Evolutionary conservation across 2,113 vertebrate species (phyloP), one percentile per base, ranked within the genome.

Genomic region (Psephotus haematonotus): DNA sequence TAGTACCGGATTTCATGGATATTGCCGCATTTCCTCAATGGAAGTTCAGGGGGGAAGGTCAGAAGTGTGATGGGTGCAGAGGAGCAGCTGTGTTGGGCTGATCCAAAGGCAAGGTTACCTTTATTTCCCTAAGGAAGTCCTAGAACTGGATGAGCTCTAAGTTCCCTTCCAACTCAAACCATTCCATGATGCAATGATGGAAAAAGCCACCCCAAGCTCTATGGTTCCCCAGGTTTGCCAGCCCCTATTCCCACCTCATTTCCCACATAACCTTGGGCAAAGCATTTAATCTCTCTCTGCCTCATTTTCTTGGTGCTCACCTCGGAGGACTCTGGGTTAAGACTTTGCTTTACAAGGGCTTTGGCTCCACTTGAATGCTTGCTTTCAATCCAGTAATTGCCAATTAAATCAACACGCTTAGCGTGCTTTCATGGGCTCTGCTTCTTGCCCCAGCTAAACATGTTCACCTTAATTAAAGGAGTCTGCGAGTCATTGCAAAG

Each of bases 341-440:
- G 47, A 53, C 81, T 94, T 64, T 52, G 70, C 60, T 85, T 79
- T 93, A 65, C 53, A 25, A 74, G 53, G 82, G 82, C 55, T 46
- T 78, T 81, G 88, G 76, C 88, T 65, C 41, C 94, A 92, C 79
- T 93, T 25, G 79, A 86, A 69, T 33, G 53, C 88, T 74, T 83
- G 47, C 41, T 93, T 93, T 74, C 90, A 95, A 93, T 70, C 70
- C 83, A 83, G 69, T 77, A 92, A 95, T 77, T 95, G 95, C 72
- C 95, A 96, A 96, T 95, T 94, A 97, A 95, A 87, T 64, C 96
- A 96, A 95, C 93, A 94, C 60, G 92, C 85, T 96, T 91, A 95
- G 84, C 95, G 94, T 81, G 82, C 90, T 93, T 91, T 60, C 84
- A 90, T 79, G 87, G 90, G 49, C 78, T 25, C 20, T 11, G 80